A percentile compares a stretch with the other conserved stretches of the same genome.
These are phyloP conservation scores for Drosophila kanapiae DNA, from an alignment of 1,140 invertebrate species.

Conservation along the genomic window DNA sequence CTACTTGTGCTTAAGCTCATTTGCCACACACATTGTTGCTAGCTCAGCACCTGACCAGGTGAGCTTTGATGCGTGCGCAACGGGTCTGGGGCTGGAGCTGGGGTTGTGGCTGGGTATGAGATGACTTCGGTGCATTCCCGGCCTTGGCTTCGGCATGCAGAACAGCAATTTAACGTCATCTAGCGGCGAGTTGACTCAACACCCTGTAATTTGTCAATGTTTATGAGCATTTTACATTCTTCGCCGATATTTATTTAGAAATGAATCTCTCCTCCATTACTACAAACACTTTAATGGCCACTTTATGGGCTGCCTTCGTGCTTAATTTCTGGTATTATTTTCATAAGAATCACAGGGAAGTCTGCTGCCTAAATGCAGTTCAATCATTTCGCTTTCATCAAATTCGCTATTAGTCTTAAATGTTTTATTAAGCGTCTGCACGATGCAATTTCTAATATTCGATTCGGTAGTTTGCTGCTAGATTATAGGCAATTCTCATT, in stretches of 20 bases:
- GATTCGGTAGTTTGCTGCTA: constrained; percentile 13
- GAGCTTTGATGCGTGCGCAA: constrained; percentile 51
- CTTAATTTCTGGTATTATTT: constrained; percentile 37
- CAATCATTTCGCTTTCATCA: constrained; percentile 34
- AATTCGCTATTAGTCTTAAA: constrained; percentile 7
- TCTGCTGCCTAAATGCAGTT: constrained; percentile 8
- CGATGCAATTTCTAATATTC: constrained; percentile 15
- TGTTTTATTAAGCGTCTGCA: constrained; percentile 17
- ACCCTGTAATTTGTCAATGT: constrained; percentile 53
- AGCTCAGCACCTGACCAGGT: constrained; percentile 14
- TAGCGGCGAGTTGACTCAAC: constrained; percentile 33
- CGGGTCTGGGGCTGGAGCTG: not conserved
- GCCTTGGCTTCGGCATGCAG: constrained; percentile 42
- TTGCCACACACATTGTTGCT: constrained; percentile 70
- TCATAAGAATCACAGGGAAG: constrained; percentile 15
- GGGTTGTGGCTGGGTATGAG: too few species aligned
- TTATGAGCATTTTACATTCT: constrained; percentile 46
- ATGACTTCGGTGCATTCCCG: not conserved
- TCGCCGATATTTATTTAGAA: constrained; percentile 40
- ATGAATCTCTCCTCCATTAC: constrained; percentile 38
- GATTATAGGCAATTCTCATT: constrained; percentile 24
- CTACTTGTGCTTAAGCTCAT: constrained; percentile 67
- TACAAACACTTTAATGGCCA: constrained; percentile 42
- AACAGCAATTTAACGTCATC: constrained; percentile 53
- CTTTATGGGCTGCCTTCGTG: constrained; percentile 15